These are phyloP conservation scores for Blastobasis lacticolella DNA, from an alignment of 2,888 invertebrate genomes.

Conservation along the genomic window DNA sequence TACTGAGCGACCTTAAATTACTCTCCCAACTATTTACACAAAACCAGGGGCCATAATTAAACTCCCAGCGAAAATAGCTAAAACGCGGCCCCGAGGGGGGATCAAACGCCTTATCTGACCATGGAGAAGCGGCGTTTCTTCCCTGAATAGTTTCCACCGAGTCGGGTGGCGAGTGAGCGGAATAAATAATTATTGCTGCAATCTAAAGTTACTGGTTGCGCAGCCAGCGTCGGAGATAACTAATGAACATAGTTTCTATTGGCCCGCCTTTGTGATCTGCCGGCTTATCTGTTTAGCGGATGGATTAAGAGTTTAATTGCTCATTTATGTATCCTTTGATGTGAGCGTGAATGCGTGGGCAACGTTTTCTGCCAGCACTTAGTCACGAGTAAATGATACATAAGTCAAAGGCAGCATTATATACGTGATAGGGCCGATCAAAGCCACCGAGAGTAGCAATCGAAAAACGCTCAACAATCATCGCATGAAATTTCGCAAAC, in stretches of 20 bases:
- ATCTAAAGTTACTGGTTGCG: constrained; percentile 58
- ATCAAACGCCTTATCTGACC: constrained; percentile 74
- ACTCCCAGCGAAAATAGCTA: constrained; percentile 56
- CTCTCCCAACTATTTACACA: constrained; percentile 72
- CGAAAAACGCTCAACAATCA: too few species aligned
- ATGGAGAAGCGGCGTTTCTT: constrained; percentile 69
- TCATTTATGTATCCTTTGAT: too few species aligned
- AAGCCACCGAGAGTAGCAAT: too few species aligned
- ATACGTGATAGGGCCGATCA: too few species aligned
- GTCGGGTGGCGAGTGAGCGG: constrained; percentile 65
- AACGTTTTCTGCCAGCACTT: too few species aligned
- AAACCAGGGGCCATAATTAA: constrained; percentile 72
- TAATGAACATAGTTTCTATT: constrained; percentile 61
- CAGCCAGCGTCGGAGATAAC: constrained; percentile 39
- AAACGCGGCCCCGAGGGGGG: constrained; percentile 32
- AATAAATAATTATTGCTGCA: constrained; percentile 71
- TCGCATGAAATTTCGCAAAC: too few species aligned
- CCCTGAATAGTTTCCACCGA: constrained; percentile 63
- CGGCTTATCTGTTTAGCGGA: neutral
- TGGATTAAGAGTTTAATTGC: too few species aligned
- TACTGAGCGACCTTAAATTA: constrained; percentile 70
- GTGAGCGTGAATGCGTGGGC: too few species aligned
- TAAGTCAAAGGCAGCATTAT: too few species aligned
- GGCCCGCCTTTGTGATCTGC: constrained; percentile 31
- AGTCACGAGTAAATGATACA: too few species aligned